These are phyloP conservation scores for Cybosia mesomella DNA, from an alignment of 2,888 invertebrate genomes.

Conservation along the genomic window DNA sequence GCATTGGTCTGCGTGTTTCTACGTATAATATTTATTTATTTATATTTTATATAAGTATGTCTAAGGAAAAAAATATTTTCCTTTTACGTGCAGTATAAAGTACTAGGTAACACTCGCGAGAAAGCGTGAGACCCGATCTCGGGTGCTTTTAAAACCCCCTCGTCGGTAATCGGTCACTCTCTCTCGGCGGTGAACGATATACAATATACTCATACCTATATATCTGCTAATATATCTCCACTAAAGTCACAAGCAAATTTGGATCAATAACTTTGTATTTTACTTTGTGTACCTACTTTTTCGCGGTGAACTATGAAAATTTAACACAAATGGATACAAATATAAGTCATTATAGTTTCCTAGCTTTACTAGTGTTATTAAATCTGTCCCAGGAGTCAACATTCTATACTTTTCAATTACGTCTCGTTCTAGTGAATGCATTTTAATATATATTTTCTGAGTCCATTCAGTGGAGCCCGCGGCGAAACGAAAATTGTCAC, in stretches of 20 bases:
- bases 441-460: conserved; percentile 44
- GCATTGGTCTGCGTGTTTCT: too few relatives aligned
- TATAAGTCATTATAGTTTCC: neutral
- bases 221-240: too few relatives aligned
- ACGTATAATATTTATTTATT: too few relatives aligned
- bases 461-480: conserved; percentile 35
- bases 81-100: neutral
- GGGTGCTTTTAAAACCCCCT: neutral
- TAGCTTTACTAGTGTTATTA: too few relatives aligned
- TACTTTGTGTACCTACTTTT: too few relatives aligned
- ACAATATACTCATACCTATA: neutral
- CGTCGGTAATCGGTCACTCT: neutral
- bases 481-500: conserved; percentile 45
- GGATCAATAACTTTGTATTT: too few relatives aligned
- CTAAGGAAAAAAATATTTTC: neutral
- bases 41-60: too few relatives aligned
- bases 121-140: neutral
- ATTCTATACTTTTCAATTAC: conserved; percentile 27
- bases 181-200: neutral
- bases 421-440: conserved; percentile 19
- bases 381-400: conserved; percentile 1
- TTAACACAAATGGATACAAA: neutral
- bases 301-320: neutral
- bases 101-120: neutral
- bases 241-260: too few relatives aligned